phyloP scores from a whole-genome alignment of 2,797 vertebrate species.

The Spatula versicolor region DNA sequence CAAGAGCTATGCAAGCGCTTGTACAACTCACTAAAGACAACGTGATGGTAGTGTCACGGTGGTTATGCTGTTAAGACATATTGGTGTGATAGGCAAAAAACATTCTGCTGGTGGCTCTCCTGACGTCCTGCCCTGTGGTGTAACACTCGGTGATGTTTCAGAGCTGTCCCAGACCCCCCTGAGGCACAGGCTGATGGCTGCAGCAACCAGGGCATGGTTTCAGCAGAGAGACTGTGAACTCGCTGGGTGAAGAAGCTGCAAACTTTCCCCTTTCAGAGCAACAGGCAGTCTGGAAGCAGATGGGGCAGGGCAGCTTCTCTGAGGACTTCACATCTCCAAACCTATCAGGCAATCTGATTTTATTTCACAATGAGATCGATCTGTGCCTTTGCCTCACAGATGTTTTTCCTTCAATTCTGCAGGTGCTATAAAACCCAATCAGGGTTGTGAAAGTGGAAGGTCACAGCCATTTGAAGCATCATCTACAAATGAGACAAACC shows the following conservation, averaged over 20 bases:
- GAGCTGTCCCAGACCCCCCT: neutral
- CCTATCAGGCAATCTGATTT: neutral
- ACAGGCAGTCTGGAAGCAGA: neutral
- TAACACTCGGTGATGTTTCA: accelerated
- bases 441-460: accelerated
- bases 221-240: neutral
- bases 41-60: accelerated
- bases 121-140: neutral
- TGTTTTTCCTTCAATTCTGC: neutral
- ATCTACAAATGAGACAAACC: neutral
- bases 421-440: accelerated
- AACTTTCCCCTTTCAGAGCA: neutral
- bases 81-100: neutral
- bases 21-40: neutral
- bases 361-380: neutral
- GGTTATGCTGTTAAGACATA: neutral
- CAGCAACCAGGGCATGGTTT: neutral
- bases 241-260: accelerated
- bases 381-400: neutral
- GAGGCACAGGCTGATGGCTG: neutral
- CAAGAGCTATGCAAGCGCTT: neutral
- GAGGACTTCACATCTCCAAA: neutral
- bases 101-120: neutral
- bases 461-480: accelerated
- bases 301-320: neutral